Conservation (phyloP, 2,113 vertebrate genomes). For the Bufo gargarizans region DNA sequence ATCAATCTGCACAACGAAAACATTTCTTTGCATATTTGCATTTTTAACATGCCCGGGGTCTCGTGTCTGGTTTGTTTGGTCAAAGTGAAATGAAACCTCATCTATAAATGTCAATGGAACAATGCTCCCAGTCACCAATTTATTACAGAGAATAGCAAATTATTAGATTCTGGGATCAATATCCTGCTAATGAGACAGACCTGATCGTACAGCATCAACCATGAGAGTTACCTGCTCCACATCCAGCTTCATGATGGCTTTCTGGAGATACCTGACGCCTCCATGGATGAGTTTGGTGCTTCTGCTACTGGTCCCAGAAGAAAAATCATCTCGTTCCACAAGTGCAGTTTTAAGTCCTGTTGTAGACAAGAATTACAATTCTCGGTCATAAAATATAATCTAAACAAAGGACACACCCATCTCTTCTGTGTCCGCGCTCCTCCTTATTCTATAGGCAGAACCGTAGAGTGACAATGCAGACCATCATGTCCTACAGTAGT, state of each 20-base stretch:
- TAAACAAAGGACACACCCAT: too few species aligned
- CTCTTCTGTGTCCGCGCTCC: neutral
- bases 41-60: neutral
- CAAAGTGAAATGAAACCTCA: constrained; percentile 5
- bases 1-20: constrained; percentile 1
- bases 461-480: neutral
- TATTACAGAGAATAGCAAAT: constrained; percentile 10
- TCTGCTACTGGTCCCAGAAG: constrained; percentile 92
- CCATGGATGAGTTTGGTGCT: constrained; percentile 95
- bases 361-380: constrained; percentile 44
- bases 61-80: constrained; percentile 5
- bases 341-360: constrained; percentile 92
- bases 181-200: neutral
- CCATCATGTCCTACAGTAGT: neutral
- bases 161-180: constrained; percentile 9
- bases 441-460: neutral
- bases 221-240: constrained; percentile 90
- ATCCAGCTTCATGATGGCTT: constrained; percentile 96
- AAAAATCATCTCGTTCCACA: constrained; percentile 92
- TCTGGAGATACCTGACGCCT: constrained; percentile 97
- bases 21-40: constrained; percentile 27
- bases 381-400: too few species aligned
- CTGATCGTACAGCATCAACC: too few species aligned
- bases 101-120: constrained; percentile 1
- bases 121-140: constrained; percentile 21